These are phyloP conservation scores for Mastacembelus armatus DNA, from an alignment of 2,797 vertebrate species.

Conservation along the genomic window DNA sequence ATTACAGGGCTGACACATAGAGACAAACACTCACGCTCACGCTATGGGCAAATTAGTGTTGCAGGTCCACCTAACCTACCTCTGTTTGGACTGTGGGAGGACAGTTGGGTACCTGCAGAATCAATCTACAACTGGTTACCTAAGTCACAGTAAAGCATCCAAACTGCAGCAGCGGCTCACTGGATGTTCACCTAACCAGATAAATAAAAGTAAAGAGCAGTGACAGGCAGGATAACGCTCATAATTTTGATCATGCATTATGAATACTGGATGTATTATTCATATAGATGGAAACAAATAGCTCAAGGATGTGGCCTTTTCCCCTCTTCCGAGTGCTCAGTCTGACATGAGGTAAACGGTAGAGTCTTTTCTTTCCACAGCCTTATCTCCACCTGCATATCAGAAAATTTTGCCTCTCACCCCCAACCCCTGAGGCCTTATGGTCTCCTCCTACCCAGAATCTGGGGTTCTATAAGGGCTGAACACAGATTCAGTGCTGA, in stretches of 20 bases:
- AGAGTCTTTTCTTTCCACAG: constrained; percentile 35
- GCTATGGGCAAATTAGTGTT: too few relatives aligned
- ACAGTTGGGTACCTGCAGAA: too few relatives aligned
- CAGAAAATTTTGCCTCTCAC: constrained; percentile 24
- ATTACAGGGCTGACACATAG: too few relatives aligned
- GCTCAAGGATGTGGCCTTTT: constrained; percentile 63
- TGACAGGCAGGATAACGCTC: constrained; percentile 64
- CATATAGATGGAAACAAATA: constrained; percentile 47
- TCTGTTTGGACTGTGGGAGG: too few relatives aligned
- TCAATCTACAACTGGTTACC: constrained; percentile 3
- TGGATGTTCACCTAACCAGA: constrained; percentile 48
- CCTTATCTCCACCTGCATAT: constrained; percentile 46
- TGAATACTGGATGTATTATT: constrained; percentile 76
- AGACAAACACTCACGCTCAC: too few relatives aligned
- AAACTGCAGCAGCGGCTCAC: constrained; percentile 15
- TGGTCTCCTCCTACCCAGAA: constrained; percentile 28
- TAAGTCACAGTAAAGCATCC: constrained; percentile 16
- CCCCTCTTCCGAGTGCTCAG: constrained; percentile 37
- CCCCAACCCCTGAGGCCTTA: neutral
- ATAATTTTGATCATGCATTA: constrained; percentile 77
- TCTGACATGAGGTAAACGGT: constrained; percentile 49
- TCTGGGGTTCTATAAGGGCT: neutral
- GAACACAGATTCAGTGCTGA: constrained; percentile 7
- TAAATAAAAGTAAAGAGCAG: constrained; percentile 57
- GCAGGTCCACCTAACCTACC: too few relatives aligned